Evolutionary conservation across 2,113 vertebrate species (phyloP), one percentile per base, ranked within the genome.

Genomic region (Esox niger): DNA sequence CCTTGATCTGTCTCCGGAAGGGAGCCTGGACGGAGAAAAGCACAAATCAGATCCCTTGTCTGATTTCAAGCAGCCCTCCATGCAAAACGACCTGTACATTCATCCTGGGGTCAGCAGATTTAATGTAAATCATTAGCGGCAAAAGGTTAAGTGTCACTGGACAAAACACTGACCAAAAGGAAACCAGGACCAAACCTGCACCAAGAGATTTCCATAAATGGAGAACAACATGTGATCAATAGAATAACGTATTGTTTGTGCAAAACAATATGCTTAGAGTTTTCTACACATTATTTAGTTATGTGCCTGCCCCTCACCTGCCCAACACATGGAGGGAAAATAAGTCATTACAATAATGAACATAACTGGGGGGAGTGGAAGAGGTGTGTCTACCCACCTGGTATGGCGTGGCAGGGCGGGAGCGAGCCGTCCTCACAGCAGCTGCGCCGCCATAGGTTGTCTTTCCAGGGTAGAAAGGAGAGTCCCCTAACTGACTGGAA

Each of bases 391-490:
- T 6, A 43, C 75, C 81, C 57, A 98, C 97, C 93, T 96, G 95
- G 68, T 97, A 98, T 0, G 95, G 93, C 75, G 91, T 93, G 69
- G 81, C 87, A 11, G 87, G 83, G 49, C 89, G 93, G 0, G 62
- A 52, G 72, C 92, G 95, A 29, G 87, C 77, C 38, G 87, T 88
- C 74, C 91, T 92, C 10, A 82, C 81, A 57, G 94, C 94, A 63
- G 97, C 91, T 61, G 95, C 96, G n/a, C 97, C 97, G 47, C 97
- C 97, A 0, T 99, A 99, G 0, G 83, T 94, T 23, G 97, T 99
- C 88, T 99, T 99, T 65, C 97, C 97, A 56, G 95, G 94, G 82
- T 99, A 99, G 89, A 96, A 98, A 0, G 96, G 94, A 68, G 97
- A 99, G 85, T 98, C 94, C 30, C 97, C 96, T 71, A 96, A 91